Evolutionary conservation across 1,140 invertebrate species (phyloP).

Genomic region (Hyphantria cunea): DNA sequence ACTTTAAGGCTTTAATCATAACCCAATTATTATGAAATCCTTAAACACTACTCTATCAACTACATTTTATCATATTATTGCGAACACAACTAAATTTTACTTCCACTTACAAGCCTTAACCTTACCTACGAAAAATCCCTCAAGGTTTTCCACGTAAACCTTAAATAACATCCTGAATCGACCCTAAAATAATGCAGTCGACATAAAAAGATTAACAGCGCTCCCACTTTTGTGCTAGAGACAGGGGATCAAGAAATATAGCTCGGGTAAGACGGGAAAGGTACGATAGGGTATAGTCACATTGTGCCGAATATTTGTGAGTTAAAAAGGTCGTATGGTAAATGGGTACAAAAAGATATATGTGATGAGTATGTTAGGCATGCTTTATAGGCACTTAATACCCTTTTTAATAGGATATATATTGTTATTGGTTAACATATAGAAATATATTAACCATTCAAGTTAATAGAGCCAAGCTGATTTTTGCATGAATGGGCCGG

Average conservation of each 20-base stretch:
- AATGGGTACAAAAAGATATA: background rate
- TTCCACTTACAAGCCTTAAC: conserved; percentile 7
- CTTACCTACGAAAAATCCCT: conserved; percentile 13
- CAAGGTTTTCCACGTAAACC: conserved; percentile 15
- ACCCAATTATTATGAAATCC: too few relatives aligned
- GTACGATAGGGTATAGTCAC: conserved; percentile 28
- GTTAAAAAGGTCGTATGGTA: background rate
- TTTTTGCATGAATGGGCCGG: too few relatives aligned
- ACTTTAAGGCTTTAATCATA: too few relatives aligned
- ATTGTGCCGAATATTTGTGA: background rate
- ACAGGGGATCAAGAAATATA: conserved; percentile 56
- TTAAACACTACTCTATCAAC: background rate
- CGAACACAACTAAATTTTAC: too few relatives aligned
- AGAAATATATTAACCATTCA: too few relatives aligned
- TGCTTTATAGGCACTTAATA: too few relatives aligned
- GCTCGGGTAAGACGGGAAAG: conserved; percentile 32
- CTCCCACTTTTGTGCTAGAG: conserved; percentile 46
- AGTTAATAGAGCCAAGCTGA: too few relatives aligned
- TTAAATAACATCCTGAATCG: conserved; percentile 33
- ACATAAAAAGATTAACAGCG: conserved; percentile 60
- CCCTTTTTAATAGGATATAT: background rate
- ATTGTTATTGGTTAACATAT: background rate
- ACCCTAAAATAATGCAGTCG: conserved; percentile 55
- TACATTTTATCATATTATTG: too few relatives aligned
- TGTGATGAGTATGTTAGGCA: background rate